These are phyloP conservation scores for Oxystoma pomonae DNA, from an alignment of 2,888 invertebrate genomes.

Conservation along the genomic window DNA sequence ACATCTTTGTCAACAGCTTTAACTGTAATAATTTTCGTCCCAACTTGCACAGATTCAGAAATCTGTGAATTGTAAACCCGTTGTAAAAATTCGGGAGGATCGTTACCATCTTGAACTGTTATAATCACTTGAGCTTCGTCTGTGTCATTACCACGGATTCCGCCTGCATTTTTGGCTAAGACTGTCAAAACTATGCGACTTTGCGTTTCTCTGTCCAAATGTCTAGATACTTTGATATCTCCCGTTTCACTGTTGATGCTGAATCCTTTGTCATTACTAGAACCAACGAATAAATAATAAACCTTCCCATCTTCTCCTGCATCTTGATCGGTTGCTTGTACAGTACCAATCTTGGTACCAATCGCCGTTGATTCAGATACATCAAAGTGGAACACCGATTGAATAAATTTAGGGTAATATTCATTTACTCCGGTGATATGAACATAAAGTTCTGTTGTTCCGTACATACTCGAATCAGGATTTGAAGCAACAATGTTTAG, in stretches of 20 bases:
- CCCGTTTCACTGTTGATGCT: constrained; percentile 80
- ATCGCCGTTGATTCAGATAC: constrained; percentile 89
- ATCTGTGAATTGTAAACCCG: constrained; percentile 72
- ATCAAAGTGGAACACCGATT: constrained; percentile 87
- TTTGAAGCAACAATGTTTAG: constrained; percentile 80
- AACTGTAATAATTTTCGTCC: constrained; percentile 71
- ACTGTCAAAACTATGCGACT: constrained; percentile 86
- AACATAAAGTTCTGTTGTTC: constrained; percentile 66
- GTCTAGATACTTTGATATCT: constrained; percentile 75
- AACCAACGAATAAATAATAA: constrained; percentile 88
- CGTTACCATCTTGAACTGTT: constrained; percentile 92
- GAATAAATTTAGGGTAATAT: constrained; percentile 81
- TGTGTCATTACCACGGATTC: constrained; percentile 91
- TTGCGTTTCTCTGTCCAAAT: constrained; percentile 82
- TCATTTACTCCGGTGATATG: constrained; percentile 85
- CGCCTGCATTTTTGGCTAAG: constrained; percentile 91
- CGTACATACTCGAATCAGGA: constrained; percentile 78
- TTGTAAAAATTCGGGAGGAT: constrained; percentile 89
- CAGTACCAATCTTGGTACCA: constrained; percentile 78
- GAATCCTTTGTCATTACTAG: constrained; percentile 89
- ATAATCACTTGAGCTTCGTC: constrained; percentile 93
- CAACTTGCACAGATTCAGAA: constrained; percentile 73
- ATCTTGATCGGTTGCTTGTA: constrained; percentile 87
- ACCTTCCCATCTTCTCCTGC: constrained; percentile 83
- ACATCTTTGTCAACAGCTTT: constrained; percentile 90